Conservation (phyloP, 2,113 vertebrate genomes). For the Cavia aperea region DNA sequence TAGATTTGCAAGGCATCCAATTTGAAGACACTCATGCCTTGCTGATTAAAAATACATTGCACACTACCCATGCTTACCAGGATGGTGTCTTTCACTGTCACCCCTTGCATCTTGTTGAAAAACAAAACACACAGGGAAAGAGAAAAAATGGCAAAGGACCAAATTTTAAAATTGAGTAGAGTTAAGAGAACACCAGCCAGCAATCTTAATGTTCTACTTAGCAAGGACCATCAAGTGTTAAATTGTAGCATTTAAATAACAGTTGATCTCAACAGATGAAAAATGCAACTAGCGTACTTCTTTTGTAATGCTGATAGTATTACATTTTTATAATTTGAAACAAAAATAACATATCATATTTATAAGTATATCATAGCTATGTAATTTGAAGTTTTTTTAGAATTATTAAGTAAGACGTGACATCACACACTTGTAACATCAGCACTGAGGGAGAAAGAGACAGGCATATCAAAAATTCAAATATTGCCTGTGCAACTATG, state of each 20-base stretch:
- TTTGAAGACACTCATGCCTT: neutral
- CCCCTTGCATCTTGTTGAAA: neutral
- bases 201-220: neutral
- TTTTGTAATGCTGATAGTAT: neutral
- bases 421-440: neutral
- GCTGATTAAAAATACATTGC: neutral
- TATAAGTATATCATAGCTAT: neutral
- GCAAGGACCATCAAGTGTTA: neutral
- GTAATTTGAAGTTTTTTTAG: neutral
- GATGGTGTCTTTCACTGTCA: neutral
- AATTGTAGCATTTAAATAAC: slow-evolving; percentile 6
- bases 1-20: neutral
- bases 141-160: neutral
- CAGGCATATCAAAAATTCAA: neutral
- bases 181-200: neutral
- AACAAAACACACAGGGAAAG: neutral
- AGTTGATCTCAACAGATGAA: slow-evolving; percentile 9
- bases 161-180: neutral
- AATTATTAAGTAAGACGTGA: neutral
- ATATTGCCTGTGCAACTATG: neutral
- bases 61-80: neutral
- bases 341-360: neutral
- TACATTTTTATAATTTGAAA: slow-evolving; percentile 24
- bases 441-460: neutral
- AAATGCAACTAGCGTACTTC: neutral